Percentiles rank a stretch among this genome's conserved stretches.
Evolutionary conservation across 2,888 invertebrate genomes (phyloP).

Genomic region (Diaperis boleti): DNA sequence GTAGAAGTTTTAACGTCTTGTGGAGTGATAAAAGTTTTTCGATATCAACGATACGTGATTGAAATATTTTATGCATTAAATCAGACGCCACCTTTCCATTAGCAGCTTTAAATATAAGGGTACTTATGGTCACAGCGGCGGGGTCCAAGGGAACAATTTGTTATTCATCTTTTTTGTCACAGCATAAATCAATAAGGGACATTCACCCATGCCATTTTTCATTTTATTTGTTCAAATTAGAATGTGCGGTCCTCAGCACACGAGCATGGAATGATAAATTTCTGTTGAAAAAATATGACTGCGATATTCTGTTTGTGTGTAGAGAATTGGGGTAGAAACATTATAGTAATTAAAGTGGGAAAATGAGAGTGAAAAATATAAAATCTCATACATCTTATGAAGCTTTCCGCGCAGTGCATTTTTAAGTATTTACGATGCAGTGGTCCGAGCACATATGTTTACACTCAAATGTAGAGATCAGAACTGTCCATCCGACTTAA

Average conservation of each 20-base stretch:
- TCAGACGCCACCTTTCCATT: slow-evolving; percentile 4
- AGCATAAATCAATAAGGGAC: slow-evolving; percentile 3
- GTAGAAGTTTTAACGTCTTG: not conserved
- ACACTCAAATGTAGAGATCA: not conserved
- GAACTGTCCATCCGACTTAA: not conserved
- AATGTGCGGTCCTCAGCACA: too few relatives aligned
- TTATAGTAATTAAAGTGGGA: too few relatives aligned
- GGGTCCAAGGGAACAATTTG: not conserved
- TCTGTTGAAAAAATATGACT: too few relatives aligned
- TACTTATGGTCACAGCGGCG: not conserved
- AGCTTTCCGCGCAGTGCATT: too few relatives aligned
- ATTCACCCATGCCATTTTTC: not conserved
- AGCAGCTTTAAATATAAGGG: not conserved
- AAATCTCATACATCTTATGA: too few relatives aligned
- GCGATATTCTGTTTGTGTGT: too few relatives aligned
- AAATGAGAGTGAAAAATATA: too few relatives aligned
- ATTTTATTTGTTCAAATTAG: too few relatives aligned
- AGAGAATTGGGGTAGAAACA: too few relatives aligned
- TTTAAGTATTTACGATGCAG: too few relatives aligned
- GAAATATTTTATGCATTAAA: slow-evolving; percentile 5
- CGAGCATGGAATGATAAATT: too few relatives aligned
- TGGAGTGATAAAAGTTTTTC: slow-evolving; percentile 1
- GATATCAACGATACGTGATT: slow-evolving; percentile 5
- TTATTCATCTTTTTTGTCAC: not conserved
- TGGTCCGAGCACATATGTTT: not conserved